Conservation (phyloP, 1,140 invertebrate species). For the Pissodes strobi region DNA sequence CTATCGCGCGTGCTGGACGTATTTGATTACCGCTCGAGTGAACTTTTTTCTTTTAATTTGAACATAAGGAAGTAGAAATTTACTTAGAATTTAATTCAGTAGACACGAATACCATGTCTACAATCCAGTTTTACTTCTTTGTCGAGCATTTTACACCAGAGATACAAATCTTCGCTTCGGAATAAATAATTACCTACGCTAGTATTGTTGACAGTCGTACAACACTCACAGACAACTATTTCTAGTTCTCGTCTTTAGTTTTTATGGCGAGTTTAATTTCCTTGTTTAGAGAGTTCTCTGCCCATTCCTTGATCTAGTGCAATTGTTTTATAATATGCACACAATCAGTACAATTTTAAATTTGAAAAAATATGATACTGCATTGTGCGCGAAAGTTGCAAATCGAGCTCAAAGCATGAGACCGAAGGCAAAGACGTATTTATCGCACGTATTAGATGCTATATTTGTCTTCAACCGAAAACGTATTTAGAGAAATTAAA, state of each 20-base stretch:
- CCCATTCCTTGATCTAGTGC: background rate
- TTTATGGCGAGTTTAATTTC: conserved; percentile 19
- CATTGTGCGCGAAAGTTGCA: too few species aligned
- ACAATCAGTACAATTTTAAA: too few species aligned
- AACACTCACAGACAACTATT: conserved; percentile 34
- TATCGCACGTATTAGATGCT: too few species aligned
- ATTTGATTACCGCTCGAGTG: conserved; percentile 30
- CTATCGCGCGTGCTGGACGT: conserved; percentile 31
- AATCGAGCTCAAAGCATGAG: too few species aligned
- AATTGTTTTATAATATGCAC: too few species aligned
- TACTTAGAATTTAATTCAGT: conserved; percentile 38
- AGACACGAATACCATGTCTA: conserved; percentile 38
- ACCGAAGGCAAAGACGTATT: too few species aligned
- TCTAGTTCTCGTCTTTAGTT: conserved; percentile 21
- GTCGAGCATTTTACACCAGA: conserved; percentile 36
- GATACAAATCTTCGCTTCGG: conserved; percentile 34
- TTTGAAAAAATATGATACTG: too few species aligned
- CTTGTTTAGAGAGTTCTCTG: conserved; percentile 15
- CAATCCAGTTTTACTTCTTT: conserved; percentile 38
- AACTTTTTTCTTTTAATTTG: conserved; percentile 29
- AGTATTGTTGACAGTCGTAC: conserved; percentile 33
- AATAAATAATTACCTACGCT: conserved; percentile 36
- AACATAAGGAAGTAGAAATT: conserved; percentile 39
- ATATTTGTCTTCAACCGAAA: too few species aligned
- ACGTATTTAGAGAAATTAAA: too few species aligned